Conservation (phyloP, 2,888 invertebrate species). For the Blastobasis lacticolella region DNA sequence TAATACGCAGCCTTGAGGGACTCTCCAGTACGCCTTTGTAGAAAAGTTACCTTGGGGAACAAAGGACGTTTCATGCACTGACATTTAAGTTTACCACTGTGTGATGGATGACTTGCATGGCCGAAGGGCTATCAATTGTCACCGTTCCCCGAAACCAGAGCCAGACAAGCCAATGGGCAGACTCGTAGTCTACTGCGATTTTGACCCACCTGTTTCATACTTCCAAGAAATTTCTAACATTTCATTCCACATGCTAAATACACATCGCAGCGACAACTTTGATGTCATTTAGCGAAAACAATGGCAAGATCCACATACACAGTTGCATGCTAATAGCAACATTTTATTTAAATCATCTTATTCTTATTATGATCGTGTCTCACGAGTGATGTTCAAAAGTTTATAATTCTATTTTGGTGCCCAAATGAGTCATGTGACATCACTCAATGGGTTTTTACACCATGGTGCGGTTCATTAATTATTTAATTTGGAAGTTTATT, state of each 20-base stretch:
- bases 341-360: conserved; percentile 70
- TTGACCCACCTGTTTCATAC: conserved; percentile 13
- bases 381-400: conserved; percentile 56
- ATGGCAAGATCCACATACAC: conserved; percentile 58
- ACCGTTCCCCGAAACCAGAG: too few relatives aligned
- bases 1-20: too few relatives aligned
- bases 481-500: too few relatives aligned
- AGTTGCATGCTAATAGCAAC: conserved; percentile 57
- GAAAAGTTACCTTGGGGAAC: too few relatives aligned
- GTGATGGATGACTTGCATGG: too few relatives aligned
- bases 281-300: conserved; percentile 74
- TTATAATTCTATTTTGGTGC: conserved; percentile 66
- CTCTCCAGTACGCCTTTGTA: too few relatives aligned
- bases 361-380: conserved; percentile 62
- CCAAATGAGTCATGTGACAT: conserved; percentile 61
- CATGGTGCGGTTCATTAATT: too few relatives aligned
- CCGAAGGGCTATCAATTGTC: too few relatives aligned
- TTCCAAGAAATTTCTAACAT: conserved; percentile 52
- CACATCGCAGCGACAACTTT: conserved; percentile 62
- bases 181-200: conserved; percentile 4
- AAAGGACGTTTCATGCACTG: too few relatives aligned
- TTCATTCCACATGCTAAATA: conserved; percentile 64
- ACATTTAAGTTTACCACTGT: too few relatives aligned
- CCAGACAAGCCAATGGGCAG: not conserved
- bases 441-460: conserved; percentile 43